Percentiles rank a stretch among this genome's conserved stretches.
Conservation (phyloP, 2,113 vertebrate species). For the Rafetus swinhoei region DNA sequence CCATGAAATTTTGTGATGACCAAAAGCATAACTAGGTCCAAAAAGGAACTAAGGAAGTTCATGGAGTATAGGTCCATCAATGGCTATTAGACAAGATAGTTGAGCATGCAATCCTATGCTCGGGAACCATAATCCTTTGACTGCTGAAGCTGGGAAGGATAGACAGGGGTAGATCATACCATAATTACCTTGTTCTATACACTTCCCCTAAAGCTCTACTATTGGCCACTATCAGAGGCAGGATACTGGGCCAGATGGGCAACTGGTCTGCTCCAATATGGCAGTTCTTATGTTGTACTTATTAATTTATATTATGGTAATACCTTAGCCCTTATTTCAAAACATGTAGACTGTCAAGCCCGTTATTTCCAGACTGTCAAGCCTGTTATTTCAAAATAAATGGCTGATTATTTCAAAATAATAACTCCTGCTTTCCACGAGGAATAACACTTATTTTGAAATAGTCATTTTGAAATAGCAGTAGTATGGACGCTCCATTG, state of each 20-base stretch:
- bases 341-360: too few relatives aligned
- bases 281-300: neutral
- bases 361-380: too few relatives aligned
- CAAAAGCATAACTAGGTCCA: neutral
- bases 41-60: neutral
- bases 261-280: neutral
- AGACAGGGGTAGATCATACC: neutral
- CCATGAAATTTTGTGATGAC: neutral
- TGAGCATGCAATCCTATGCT: neutral
- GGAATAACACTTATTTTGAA: too few relatives aligned
- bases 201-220: neutral
- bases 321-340: neutral
- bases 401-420: too few relatives aligned
- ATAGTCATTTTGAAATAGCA: too few relatives aligned
- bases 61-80: neutral
- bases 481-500: too few relatives aligned
- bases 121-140: neutral
- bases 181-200: neutral
- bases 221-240: neutral
- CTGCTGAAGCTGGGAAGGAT: neutral
- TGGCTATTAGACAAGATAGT: neutral
- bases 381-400: too few relatives aligned
- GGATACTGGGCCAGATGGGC: neutral
- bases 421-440: too few relatives aligned
- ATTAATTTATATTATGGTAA: neutral